Base-by-base conservation (phyloP, 1,140 invertebrate genomes). In the Drosophila arizonae region DNA sequence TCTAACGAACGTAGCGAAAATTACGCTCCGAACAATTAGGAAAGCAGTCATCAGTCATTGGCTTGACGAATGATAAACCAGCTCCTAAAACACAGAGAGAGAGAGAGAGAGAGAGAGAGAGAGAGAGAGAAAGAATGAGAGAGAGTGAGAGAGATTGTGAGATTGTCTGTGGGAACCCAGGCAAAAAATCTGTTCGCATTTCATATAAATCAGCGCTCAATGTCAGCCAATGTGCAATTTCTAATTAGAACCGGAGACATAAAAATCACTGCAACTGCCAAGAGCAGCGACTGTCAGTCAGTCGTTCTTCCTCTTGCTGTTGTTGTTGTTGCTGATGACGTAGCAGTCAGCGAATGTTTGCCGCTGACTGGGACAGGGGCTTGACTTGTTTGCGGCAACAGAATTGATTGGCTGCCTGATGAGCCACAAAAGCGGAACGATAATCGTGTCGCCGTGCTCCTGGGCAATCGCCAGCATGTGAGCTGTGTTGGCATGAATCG, bases 181-280 rank as follows among this genome's bases (percentile, higher is more conserved):
- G 52, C 71, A 85, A 69, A 74, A 48, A 68, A 50, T 21, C 50
- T 39, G 56, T 67, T 67, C 76, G 58, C 82, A 62, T 76, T 82
- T 87, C 69, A 54, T 55, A 88, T 84, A 87, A 87, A 87, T 87
- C 84, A 87, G 57, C 79, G 84, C 79, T 88, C 82, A 87, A 88
- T 87, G 82, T 76, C 82, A 87, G 67, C 62, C 39, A 68, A 79
- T 75, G 72, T 84, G 79, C 75, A 69, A 78, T 69, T 81, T 88
- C 72, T 84, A 88, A 88, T 88, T 88, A 88, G 84, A 88, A 88
- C 84, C 84, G 84, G 84, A 88, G 84, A 88, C 84, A 88, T 84
- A 88, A 79, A 87, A 88, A 81, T 85, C 78, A 66, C 75, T 57
- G 64, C 60, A 62, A 67, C 65, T 68, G 56, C 33, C 58, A 55